phyloP scores from a whole-genome alignment of 2,113 vertebrate genomes.

The Macrotus californicus region DNA sequence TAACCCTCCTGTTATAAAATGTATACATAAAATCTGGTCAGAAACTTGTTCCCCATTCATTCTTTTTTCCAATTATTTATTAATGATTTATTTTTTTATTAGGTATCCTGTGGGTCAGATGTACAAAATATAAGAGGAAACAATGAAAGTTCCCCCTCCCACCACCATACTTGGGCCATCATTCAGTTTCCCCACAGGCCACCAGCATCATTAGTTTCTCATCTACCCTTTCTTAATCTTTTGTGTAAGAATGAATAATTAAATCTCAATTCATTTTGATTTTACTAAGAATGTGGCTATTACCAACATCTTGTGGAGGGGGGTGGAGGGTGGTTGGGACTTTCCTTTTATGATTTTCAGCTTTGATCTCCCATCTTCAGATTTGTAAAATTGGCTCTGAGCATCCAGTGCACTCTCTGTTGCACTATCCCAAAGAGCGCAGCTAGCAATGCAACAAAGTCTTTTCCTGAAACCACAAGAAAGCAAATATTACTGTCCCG shows the following conservation, averaged over 20 bases:
- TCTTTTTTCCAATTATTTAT: neutral
- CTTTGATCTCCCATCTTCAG: conserved; percentile 23
- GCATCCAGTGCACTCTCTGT: neutral
- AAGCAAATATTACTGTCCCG: neutral
- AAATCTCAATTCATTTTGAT: neutral
- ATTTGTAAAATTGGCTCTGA: neutral
- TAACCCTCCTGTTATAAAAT: neutral
- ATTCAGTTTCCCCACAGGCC: neutral
- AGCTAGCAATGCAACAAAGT: neutral
- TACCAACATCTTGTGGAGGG: neutral
- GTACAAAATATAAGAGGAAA: neutral
- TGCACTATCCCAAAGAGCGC: neutral
- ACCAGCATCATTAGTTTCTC: neutral
- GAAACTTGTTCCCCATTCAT: neutral
- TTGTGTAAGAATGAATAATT: neutral
- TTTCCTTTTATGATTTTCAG: neutral
- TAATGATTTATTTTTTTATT: neutral
- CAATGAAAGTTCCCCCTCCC: neutral
- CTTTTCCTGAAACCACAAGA: conserved; percentile 17
- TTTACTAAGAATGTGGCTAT: neutral
- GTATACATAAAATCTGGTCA: neutral
- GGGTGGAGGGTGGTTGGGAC: neutral
- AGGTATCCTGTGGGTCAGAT: neutral
- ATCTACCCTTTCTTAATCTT: neutral
- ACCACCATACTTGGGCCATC: neutral